A percentile compares a stretch with the other conserved stretches of the same genome.
Evolutionary conservation across 2,113 vertebrate species (phyloP).

Genomic region (Prionailurus bengalensis): DNA sequence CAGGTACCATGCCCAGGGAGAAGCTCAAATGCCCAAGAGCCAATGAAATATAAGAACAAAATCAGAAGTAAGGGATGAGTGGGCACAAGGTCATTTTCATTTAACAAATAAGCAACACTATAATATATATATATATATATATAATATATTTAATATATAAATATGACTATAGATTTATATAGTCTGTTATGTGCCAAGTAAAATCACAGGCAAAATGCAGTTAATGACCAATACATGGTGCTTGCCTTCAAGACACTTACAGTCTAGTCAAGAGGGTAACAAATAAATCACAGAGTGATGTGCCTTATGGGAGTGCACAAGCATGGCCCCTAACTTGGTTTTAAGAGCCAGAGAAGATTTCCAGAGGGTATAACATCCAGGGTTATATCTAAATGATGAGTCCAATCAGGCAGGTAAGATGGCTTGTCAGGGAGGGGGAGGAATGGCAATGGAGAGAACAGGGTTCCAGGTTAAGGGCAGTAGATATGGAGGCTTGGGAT

Average conservation of each 20-base stretch:
- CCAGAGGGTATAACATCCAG: not conserved
- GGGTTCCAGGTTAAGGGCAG: not conserved
- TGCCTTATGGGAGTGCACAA: not conserved
- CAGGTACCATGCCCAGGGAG: not conserved
- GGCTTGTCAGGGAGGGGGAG: not conserved
- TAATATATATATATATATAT: not conserved
- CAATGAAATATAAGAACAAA: not conserved
- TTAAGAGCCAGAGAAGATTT: not conserved
- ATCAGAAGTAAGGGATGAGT: not conserved
- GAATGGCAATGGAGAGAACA: not conserved
- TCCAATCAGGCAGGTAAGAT: not conserved
- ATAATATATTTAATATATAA: not conserved
- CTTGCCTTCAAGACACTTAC: not conserved
- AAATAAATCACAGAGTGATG: not conserved
- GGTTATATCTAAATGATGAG: not conserved
- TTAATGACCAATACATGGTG: not conserved
- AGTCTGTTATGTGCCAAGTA: not conserved
- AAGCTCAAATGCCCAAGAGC: not conserved
- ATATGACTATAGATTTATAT: not conserved
- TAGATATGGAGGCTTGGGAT: no score
- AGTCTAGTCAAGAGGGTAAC: not conserved
- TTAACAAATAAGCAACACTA: conserved; percentile 5
- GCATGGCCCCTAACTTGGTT: not conserved
- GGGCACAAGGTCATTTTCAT: not conserved
- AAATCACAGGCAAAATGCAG: not conserved